Base-by-base conservation (phyloP, 2,888 invertebrate species). In the Phytoseiulus persimilis region DNA sequence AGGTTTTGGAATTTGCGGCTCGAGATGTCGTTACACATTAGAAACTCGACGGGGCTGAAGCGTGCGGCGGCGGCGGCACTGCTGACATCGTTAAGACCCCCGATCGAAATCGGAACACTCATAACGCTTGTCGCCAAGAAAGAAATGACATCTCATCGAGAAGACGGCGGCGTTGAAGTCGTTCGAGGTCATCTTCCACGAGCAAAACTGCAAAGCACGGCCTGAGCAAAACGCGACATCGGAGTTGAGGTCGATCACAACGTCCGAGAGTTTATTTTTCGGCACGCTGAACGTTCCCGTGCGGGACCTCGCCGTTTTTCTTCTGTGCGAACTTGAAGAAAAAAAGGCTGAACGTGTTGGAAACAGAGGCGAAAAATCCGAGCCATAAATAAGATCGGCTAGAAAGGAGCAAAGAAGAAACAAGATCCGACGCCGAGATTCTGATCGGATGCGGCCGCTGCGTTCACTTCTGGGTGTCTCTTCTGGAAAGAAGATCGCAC, bases 331-430 rank as follows among this genome's bases (percentile, higher is more conserved):
- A 65, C 9, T 18, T 65, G 65, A 3, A 39, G 39, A 39, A n/a
- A 14, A 46, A 46, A 46, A 46, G 46, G 23, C 65, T 14, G 14
- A 46, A 46, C 46, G 65, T 65, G 65, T 65, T 28, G 65, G 28
- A 65, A 65, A 11, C 65, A 65, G 65, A 65, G 65, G 65, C 65
- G 65, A 65, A 65, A 65, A 65, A 65, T 65, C 65, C 65, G 65
- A 65, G 65, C 65, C 65, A 65, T 65, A 65, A 65, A 65, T 65
- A 65, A 65, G 65, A 65, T 65, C 65, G 65, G 65, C 65, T 65
- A 65, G 65, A 65, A 65, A 65, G 18, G 65, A 65, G 65, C 65
- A 65, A 28, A 65, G 18, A 65, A 65, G 65, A 65, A 65, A 65
- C 65, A 65, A 65, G 65, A 65, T 65, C 65, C 65, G 65, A 65